Evolutionary conservation across 2,797 vertebrate species (phyloP).

Genomic region (Girardinus metallicus): DNA sequence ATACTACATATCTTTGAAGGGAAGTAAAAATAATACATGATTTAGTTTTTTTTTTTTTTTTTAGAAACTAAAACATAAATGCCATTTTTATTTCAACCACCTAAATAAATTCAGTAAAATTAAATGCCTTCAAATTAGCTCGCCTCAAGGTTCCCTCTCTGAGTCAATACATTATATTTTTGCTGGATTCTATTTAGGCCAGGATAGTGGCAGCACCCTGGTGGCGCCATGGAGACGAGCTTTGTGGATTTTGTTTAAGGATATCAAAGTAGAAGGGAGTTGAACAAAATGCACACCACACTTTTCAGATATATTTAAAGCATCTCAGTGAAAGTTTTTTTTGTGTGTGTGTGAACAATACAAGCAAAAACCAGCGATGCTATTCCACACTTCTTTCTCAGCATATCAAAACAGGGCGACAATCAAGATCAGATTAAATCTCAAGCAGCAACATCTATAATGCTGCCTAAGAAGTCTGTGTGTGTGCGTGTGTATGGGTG

Average conservation of each 20-base stretch:
- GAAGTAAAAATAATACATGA: too few relatives aligned
- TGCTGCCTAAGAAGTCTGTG: neutral
- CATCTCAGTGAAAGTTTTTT: conserved; percentile 37
- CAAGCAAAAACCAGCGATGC: conserved; percentile 13
- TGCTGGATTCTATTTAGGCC: neutral
- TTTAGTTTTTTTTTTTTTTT: neutral
- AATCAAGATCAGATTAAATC: conserved; percentile 41
- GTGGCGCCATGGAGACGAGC: neutral
- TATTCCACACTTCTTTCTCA: conserved; percentile 13
- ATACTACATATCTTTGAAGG: too few relatives aligned
- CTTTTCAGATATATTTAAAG: neutral
- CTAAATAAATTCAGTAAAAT: neutral
- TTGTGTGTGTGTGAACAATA: conserved; percentile 5
- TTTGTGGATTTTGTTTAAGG: neutral
- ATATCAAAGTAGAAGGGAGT: neutral
- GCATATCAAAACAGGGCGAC: conserved; percentile 39
- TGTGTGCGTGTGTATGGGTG: neutral
- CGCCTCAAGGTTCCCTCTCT: neutral
- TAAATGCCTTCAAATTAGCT: neutral
- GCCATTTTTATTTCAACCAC: neutral
- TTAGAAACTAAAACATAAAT: neutral
- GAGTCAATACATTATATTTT: neutral
- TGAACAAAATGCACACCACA: neutral
- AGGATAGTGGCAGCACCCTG: neutral
- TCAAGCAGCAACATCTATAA: conserved; percentile 26